These are phyloP conservation scores for Apostichopus californicus DNA, from an alignment of 35 echinoderm and acorn worm species.

Conservation along the genomic window DNA sequence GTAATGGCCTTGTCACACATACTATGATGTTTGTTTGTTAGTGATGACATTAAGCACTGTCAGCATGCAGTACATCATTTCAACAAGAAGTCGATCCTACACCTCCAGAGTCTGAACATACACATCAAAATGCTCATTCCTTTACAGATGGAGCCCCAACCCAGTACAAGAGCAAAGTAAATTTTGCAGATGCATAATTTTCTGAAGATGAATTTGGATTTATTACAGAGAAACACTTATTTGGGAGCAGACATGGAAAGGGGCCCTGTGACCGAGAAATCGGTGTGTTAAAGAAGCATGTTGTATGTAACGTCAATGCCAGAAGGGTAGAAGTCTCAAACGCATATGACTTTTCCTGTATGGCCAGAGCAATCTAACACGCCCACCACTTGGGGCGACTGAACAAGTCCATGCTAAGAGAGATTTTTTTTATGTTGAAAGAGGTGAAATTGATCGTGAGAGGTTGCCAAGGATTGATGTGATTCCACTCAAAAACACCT, in stretches of 20 bases:
- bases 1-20: background rate
- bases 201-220: constrained; percentile 48
- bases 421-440: background rate
- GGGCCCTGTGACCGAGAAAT: constrained; percentile 73
- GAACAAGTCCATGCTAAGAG: background rate
- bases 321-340: background rate
- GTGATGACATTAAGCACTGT: constrained; percentile 42
- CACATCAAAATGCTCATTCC: constrained; percentile 30
- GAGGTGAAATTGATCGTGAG: background rate
- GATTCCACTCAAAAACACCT: background rate
- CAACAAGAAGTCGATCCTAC: background rate
- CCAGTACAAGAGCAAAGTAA: constrained; percentile 65
- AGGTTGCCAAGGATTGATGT: background rate
- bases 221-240: constrained; percentile 64
- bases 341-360: too few species aligned
- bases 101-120: background rate
- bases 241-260: constrained; percentile 70
- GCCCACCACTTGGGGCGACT: too few species aligned
- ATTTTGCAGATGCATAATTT: constrained; percentile 45
- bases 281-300: constrained; percentile 68
- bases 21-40: constrained; percentile 25
- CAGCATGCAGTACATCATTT: constrained; percentile 49
- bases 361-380: too few species aligned
- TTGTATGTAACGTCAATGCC: background rate
- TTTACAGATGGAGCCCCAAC: constrained; percentile 48